Evolutionary conservation across 2,888 invertebrate species (phyloP).

Genomic region (Plebejus melissa): DNA sequence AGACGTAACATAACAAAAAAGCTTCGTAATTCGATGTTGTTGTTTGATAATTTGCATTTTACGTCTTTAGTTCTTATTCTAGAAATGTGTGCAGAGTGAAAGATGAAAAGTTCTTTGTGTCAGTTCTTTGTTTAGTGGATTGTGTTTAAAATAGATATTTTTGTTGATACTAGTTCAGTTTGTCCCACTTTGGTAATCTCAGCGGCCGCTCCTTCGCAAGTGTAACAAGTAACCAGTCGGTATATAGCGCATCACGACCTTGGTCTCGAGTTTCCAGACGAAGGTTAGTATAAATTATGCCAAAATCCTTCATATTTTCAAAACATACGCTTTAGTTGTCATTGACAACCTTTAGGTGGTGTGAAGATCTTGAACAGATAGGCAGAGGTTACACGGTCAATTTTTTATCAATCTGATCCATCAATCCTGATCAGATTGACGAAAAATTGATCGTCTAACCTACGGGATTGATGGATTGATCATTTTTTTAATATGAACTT

Average conservation of each 20-base stretch:
- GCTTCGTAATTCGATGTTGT: conserved; percentile 49
- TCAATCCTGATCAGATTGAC: too few relatives aligned
- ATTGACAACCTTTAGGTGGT: background rate
- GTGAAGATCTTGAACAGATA: background rate
- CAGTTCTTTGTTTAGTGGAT: conserved; percentile 47
- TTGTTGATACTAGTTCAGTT: conserved; percentile 67
- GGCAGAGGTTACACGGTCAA: too few relatives aligned
- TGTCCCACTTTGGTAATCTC: conserved; percentile 79
- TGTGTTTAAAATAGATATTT: conserved; percentile 28
- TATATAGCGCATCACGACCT: conserved; percentile 80
- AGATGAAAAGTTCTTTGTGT: conserved; percentile 38
- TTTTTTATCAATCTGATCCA: too few relatives aligned
- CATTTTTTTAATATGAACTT: too few relatives aligned
- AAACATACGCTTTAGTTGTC: conserved; percentile 41
- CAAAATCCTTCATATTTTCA: conserved; percentile 41
- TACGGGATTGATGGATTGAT: too few relatives aligned
- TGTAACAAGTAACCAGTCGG: conserved; percentile 79
- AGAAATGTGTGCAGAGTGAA: conserved; percentile 24
- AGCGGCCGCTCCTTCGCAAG: conserved; percentile 81
- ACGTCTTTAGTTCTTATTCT: conserved; percentile 40
- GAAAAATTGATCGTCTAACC: too few relatives aligned
- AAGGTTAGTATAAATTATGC: conserved; percentile 69
- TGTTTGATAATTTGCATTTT: conserved; percentile 37
- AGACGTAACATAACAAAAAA: conserved; percentile 63
- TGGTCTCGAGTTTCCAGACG: conserved; percentile 83